phyloP scores from a whole-genome alignment of 2,113 vertebrate genomes.

The Pelecanus crispus region DNA sequence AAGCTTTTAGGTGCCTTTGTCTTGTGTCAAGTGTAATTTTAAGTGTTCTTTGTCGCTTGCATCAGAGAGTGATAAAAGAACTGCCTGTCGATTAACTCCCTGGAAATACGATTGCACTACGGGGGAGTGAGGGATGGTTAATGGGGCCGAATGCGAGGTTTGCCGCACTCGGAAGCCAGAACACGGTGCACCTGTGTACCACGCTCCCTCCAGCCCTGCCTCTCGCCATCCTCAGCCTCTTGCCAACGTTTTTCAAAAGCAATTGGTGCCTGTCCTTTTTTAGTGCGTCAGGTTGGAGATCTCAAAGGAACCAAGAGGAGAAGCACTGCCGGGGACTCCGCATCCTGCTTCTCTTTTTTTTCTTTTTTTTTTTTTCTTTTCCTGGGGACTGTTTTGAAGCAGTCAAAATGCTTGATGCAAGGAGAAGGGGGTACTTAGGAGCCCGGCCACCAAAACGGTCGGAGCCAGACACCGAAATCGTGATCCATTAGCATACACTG shows the following conservation, averaged over 20 bases:
- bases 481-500: fast-evolving
- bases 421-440: neutral
- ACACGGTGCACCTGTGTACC: fast-evolving
- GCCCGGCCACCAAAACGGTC: neutral
- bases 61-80: neutral
- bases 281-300: neutral
- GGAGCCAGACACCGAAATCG: neutral
- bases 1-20: constrained; percentile 57
- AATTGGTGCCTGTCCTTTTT: neutral
- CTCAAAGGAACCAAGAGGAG: neutral
- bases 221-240: neutral
- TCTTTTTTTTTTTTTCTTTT: neutral
- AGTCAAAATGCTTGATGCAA: neutral
- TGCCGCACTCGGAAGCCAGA: neutral
- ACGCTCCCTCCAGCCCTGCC: neutral
- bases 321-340: fast-evolving
- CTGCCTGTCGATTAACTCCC: neutral
- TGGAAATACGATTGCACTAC: neutral
- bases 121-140: neutral
- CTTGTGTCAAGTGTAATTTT: neutral
- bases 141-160: fast-evolving
- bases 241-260: neutral
- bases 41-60: neutral
- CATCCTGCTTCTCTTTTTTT: neutral
- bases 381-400: neutral